phyloP scores from a whole-genome alignment of 2,888 invertebrate species.

The Melipona bicolor region DNA sequence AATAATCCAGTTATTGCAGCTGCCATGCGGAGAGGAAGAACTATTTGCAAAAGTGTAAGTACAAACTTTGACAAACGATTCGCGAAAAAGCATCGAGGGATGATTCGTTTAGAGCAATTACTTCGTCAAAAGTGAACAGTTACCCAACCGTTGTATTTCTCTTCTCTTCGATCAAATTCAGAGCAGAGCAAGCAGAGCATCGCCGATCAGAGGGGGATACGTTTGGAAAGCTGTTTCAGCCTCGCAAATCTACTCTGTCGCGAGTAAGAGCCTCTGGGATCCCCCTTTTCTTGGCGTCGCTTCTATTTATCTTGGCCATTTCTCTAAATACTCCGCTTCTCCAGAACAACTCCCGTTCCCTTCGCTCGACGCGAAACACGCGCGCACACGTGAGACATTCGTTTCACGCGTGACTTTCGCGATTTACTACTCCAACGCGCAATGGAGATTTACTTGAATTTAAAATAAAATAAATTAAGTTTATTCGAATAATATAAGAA shows the following conservation, averaged over 20 bases:
- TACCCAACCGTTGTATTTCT: neutral
- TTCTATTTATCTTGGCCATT: conserved; percentile 19
- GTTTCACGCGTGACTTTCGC: too few relatives aligned
- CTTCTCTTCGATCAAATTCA: conserved; percentile 21
- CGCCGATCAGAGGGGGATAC: neutral
- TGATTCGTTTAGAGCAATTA: too few relatives aligned
- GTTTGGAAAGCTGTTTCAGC: conserved; percentile 1
- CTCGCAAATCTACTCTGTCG: conserved; percentile 27
- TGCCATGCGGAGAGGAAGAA: neutral
- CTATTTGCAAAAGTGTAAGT: neutral
- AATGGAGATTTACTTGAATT: too few relatives aligned
- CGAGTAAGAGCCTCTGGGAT: conserved; percentile 6
- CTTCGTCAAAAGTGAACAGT: too few relatives aligned
- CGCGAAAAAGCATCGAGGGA: too few relatives aligned
- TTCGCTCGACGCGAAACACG: neutral
- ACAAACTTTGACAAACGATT: too few relatives aligned
- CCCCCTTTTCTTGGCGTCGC: conserved; percentile 4
- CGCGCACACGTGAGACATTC: neutral
- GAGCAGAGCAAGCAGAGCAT: neutral
- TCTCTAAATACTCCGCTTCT: conserved; percentile 1
- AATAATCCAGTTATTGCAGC: conserved; percentile 12
- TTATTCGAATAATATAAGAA: too few relatives aligned
- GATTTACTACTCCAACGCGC: too few relatives aligned
- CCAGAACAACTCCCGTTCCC: neutral
- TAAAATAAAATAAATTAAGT: too few relatives aligned